These are phyloP conservation scores for Caenorhabditis doughertyi DNA, from an alignment of 2,888 invertebrate species.

Conservation along the genomic window DNA sequence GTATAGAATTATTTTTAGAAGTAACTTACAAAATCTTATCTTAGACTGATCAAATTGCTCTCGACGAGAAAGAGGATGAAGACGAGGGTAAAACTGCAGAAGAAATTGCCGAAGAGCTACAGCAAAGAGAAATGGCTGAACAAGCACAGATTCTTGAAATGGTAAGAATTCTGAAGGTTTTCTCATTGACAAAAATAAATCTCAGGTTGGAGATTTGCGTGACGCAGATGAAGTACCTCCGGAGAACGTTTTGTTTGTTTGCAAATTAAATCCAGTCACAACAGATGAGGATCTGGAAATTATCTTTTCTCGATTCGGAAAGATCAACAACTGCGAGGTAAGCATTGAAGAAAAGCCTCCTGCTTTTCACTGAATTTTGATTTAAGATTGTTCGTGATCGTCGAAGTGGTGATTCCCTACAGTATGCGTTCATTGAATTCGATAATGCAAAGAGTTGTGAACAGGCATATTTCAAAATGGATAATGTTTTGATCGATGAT, in stretches of 20 bases:
- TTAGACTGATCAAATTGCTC: conserved; percentile 78
- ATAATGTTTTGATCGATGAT: conserved; percentile 98
- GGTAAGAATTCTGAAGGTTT: conserved; percentile 83
- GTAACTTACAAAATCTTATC: neutral
- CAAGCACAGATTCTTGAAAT: conserved; percentile 98
- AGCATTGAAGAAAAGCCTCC: neutral
- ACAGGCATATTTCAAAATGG: conserved; percentile 99
- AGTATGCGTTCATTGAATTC: conserved; percentile 99
- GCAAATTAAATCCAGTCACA: conserved; percentile 98
- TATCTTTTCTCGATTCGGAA: conserved; percentile 90
- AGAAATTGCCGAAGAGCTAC: conserved; percentile 92
- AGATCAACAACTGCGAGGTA: conserved; percentile 87
- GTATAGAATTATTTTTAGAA: conserved; percentile 27
- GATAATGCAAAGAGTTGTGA: conserved; percentile 90
- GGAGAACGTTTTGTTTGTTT: conserved; percentile 98
- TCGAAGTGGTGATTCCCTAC: conserved; percentile 93
- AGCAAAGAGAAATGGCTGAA: conserved; percentile 95
- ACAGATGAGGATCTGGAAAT: conserved; percentile 94
- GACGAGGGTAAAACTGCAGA: conserved; percentile 91
- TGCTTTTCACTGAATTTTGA: conserved; percentile 69
- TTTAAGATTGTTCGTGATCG: conserved; percentile 91
- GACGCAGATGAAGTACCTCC: conserved; percentile 98
- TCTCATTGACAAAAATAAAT: neutral
- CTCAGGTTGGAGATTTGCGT: conserved; percentile 91
- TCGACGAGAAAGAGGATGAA: conserved; percentile 80